phyloP scores from a whole-genome alignment of 2,113 vertebrate genomes.

The Apistogramma diplotaenia region DNA sequence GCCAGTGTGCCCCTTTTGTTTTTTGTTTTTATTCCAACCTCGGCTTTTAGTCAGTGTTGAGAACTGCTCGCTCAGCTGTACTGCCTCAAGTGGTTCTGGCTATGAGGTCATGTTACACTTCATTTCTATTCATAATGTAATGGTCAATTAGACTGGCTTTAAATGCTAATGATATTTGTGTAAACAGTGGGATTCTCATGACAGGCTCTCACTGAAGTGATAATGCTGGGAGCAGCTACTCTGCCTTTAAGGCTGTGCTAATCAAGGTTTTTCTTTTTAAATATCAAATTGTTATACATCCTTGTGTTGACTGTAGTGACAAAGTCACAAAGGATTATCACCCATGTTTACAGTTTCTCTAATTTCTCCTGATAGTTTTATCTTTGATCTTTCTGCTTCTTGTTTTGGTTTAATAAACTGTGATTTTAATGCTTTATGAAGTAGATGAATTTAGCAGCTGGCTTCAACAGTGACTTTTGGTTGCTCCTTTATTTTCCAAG shows the following conservation, averaged over 20 bases:
- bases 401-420: background rate
- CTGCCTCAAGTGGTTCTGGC: slow-evolving; percentile 14
- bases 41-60: slow-evolving; percentile 54
- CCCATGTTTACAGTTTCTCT: background rate
- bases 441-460: background rate
- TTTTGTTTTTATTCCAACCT: slow-evolving; percentile 25
- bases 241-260: no score
- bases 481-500: no score
- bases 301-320: background rate
- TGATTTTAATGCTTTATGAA: background rate
- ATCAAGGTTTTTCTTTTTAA: background rate
- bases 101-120: slow-evolving; percentile 52
- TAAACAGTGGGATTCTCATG: slow-evolving; percentile 31
- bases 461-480: no score
- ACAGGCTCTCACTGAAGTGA: background rate
- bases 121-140: slow-evolving; percentile 57
- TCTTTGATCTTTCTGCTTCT: no score
- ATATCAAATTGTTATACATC: background rate
- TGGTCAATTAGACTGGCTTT: slow-evolving; percentile 19
- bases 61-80: slow-evolving; percentile 28
- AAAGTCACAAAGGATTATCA: background rate
- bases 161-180: slow-evolving; percentile 34
- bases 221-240: background rate
- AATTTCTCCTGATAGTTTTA: background rate
- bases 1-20: slow-evolving; percentile 45